Percentiles rank a stretch among this genome's conserved stretches.
phyloP scores from a whole-genome alignment of 2,113 vertebrate genomes.

The Saccopteryx leptura region DNA sequence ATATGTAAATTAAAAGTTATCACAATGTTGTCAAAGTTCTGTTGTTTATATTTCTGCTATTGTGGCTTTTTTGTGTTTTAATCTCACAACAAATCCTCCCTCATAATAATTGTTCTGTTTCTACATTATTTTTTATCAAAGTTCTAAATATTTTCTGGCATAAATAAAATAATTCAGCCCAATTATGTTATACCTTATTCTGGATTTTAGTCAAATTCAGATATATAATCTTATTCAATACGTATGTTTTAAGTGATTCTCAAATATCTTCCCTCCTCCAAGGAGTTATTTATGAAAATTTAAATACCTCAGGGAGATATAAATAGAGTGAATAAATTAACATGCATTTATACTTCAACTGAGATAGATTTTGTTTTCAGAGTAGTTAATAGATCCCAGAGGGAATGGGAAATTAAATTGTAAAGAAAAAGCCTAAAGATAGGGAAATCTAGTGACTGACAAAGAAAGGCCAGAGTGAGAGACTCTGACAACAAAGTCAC shows the following conservation, averaged over 20 bases:
- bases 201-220: conserved; percentile 27
- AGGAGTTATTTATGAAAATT: conserved; percentile 45
- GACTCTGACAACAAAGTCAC: neutral
- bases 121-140: neutral
- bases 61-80: neutral
- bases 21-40: neutral
- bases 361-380: conserved; percentile 28
- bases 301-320: conserved; percentile 11
- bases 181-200: conserved; percentile 1
- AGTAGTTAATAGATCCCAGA: conserved; percentile 55
- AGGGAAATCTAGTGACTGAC: neutral
- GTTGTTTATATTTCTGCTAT: neutral
- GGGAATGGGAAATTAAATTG: neutral
- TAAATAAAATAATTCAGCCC: neutral
- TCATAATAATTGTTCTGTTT: neutral
- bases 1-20: neutral
- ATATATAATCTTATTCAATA: conserved; percentile 44
- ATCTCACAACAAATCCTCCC: neutral
- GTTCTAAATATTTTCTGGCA: conserved; percentile 1
- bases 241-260: conserved; percentile 51
- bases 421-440: neutral
- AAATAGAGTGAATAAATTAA: conserved; percentile 65
- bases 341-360: conserved; percentile 31
- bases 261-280: neutral
- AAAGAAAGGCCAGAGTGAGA: neutral